Percentiles rank a stretch among this genome's conserved stretches.
Evolutionary conservation across 1,140 invertebrate genomes (phyloP).

Genomic region (Mercenaria mercenaria): DNA sequence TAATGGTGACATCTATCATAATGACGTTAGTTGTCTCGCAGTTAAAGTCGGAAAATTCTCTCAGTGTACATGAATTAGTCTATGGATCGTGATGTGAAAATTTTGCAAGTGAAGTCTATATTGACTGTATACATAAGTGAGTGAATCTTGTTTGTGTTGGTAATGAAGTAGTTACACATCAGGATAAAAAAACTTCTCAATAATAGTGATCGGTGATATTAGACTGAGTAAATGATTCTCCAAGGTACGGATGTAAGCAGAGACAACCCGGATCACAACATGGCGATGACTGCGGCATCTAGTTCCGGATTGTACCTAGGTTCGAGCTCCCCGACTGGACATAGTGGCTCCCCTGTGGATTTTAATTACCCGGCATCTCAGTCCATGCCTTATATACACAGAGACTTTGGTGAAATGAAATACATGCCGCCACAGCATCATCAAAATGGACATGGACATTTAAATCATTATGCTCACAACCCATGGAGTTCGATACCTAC

Average conservation of each 20-base stretch:
- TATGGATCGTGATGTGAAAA: slow-evolving; percentile 49
- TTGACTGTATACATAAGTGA: slow-evolving; percentile 45
- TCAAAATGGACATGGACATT: slow-evolving; percentile 89
- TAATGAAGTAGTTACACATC: slow-evolving; percentile 48
- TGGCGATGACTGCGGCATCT: slow-evolving; percentile 77
- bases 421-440: slow-evolving; percentile 90
- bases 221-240: slow-evolving; percentile 60
- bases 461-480: slow-evolving; percentile 88
- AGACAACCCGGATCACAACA: slow-evolving; percentile 51
- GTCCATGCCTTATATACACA: slow-evolving; percentile 73
- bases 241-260: slow-evolving; percentile 64
- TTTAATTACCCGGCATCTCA: slow-evolving; percentile 77
- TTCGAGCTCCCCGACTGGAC: slow-evolving; percentile 77
- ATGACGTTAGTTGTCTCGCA: slow-evolving; percentile 58
- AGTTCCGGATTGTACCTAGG: slow-evolving; percentile 79
- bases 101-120: slow-evolving; percentile 34
- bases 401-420: slow-evolving; percentile 69
- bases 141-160: slow-evolving; percentile 66
- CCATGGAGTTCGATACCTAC: slow-evolving; percentile 91
- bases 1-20: slow-evolving; percentile 52
- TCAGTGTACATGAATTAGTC: slow-evolving; percentile 63
- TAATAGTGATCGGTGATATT: slow-evolving; percentile 40
- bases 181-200: slow-evolving; percentile 36
- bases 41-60: slow-evolving; percentile 48
- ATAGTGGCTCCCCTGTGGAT: slow-evolving; percentile 73